Evolutionary conservation across 2,888 invertebrate species (phyloP).

Genomic region (Agrotis exclamationis): DNA sequence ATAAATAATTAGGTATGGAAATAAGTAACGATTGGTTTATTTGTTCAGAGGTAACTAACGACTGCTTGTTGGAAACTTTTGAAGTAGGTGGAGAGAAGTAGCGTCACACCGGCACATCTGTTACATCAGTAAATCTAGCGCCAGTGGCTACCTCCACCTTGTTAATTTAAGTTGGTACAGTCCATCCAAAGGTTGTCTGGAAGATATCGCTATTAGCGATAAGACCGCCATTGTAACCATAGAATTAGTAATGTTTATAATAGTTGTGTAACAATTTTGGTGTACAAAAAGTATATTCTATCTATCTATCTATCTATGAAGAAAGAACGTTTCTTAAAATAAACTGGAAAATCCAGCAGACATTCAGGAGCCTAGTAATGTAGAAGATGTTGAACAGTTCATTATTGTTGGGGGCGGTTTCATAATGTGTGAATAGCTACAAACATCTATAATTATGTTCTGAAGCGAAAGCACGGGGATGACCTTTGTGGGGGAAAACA

Average conservation of each 20-base stretch:
- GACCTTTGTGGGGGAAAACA: neutral
- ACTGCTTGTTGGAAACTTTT: constrained; percentile 50
- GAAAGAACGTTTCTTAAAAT: constrained; percentile 12
- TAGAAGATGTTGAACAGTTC: neutral
- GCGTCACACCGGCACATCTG: constrained; percentile 26
- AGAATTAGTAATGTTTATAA: no score
- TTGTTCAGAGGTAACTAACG: constrained; percentile 43
- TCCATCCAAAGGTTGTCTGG: no score
- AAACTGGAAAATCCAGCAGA: constrained; percentile 25
- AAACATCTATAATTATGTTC: neutral
- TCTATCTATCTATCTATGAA: no score
- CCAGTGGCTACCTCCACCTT: no score
- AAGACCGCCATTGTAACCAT: no score
- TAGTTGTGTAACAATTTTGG: no score
- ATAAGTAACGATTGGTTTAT: constrained; percentile 44
- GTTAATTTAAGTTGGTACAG: no score
- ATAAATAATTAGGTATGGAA: constrained; percentile 52
- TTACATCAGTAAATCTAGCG: constrained; percentile 57
- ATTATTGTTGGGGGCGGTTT: neutral
- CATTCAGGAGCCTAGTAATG: constrained; percentile 35
- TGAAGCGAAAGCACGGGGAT: neutral
- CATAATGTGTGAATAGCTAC: neutral
- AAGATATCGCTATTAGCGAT: no score
- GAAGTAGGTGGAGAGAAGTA: constrained; percentile 25
- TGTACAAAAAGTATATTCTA: no score